Evolutionary conservation across 1,140 invertebrate species (phyloP).

Genomic region (Hyphantria cunea): DNA sequence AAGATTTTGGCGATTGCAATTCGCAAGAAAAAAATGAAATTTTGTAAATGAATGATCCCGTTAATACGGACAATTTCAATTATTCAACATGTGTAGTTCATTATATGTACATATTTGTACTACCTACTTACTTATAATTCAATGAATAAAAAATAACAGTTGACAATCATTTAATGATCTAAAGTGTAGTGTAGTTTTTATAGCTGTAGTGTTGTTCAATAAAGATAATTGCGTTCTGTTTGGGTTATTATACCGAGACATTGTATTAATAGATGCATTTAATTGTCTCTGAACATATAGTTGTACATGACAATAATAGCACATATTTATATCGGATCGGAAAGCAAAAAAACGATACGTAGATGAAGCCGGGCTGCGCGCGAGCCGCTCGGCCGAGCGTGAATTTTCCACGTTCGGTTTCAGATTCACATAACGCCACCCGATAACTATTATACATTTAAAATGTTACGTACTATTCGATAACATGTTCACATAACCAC

Average conservation of each 20-base stretch:
- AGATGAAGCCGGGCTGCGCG: slow-evolving; percentile 26
- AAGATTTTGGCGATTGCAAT: slow-evolving; percentile 34
- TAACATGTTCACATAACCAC: slow-evolving; percentile 65
- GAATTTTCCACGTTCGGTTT: slow-evolving; percentile 79
- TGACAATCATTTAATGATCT: no score
- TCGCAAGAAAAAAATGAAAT: slow-evolving; percentile 37
- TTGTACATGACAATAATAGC: no score
- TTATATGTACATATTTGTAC: background rate
- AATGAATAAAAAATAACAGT: slow-evolving; percentile 3
- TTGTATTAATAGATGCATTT: no score
- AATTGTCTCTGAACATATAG: no score
- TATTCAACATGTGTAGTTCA: background rate
- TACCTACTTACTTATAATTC: slow-evolving; percentile 8
- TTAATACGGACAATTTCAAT: slow-evolving; percentile 14
- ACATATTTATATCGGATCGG: no score
- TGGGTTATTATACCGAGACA: no score
- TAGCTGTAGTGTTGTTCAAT: no score
- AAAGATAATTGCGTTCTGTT: no score
- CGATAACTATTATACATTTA: slow-evolving; percentile 76
- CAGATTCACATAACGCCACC: slow-evolving; percentile 70
- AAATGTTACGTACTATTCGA: slow-evolving; percentile 76
- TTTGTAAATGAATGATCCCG: slow-evolving; percentile 34
- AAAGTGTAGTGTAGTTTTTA: no score
- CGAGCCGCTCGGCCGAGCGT: slow-evolving; percentile 71
- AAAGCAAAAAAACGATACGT: background rate